A percentile compares a stretch with the other conserved stretches of the same genome.
Evolutionary conservation across 92 coral and sea anemone species (phyloP).

Genomic region (Epizoanthus stellaris): DNA sequence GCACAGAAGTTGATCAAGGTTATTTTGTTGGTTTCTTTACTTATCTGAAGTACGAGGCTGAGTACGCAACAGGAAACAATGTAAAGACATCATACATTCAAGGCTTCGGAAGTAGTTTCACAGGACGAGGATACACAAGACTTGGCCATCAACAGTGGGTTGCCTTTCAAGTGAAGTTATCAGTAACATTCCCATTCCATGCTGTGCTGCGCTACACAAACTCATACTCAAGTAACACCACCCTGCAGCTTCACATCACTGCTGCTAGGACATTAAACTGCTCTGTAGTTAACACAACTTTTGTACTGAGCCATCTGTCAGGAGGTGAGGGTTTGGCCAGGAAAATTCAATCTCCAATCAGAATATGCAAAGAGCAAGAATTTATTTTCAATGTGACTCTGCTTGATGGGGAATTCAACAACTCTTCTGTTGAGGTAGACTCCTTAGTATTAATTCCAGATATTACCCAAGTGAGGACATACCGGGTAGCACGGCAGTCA

Average conservation of each 20-base stretch:
- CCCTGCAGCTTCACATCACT: conserved; percentile 51
- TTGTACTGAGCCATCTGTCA: conserved; percentile 29
- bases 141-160: conserved; percentile 64
- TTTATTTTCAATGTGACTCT: conserved; percentile 75
- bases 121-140: conserved; percentile 89
- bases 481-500: conserved; percentile 45
- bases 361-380: conserved; percentile 58
- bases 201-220: conserved; percentile 73
- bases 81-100: conserved; percentile 64
- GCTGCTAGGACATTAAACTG: conserved; percentile 59
- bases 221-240: conserved; percentile 30
- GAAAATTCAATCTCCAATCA: conserved; percentile 47
- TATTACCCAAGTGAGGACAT: conserved; percentile 57
- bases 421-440: conserved; percentile 77
- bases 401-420: conserved; percentile 33
- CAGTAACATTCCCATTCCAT: conserved; percentile 51
- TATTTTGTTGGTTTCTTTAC: conserved; percentile 73
- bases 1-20: conserved; percentile 68
- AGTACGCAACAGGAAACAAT: conserved; percentile 75
- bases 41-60: conserved; percentile 83
- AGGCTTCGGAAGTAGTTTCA: conserved; percentile 71
- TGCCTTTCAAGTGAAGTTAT: conserved; percentile 53
- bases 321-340: conserved; percentile 75
- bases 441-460: conserved; percentile 79
- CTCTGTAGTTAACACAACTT: conserved; percentile 35